Evolutionary conservation across 2,113 vertebrate genomes (phyloP), one percentile per base, ranked within the genome.

Genomic region (Globicephala melas): DNA sequence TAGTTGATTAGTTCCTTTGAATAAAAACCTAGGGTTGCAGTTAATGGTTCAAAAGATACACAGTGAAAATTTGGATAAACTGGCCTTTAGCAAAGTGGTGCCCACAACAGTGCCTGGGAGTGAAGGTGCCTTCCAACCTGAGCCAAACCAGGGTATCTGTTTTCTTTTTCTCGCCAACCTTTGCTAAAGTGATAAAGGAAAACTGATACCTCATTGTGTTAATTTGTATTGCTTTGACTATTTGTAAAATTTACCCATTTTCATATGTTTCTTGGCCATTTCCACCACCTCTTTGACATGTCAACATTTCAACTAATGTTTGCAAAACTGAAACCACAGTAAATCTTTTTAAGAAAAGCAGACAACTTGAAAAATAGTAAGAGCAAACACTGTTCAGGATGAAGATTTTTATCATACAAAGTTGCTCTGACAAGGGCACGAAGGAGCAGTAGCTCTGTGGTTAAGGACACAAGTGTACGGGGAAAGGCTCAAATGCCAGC

Each of bases 201-300:
- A 91, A 92, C 26, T 44, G 26, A 2, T 47, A n/a, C 58, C 68
- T 79, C 28, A n/a, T 21, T 60, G 33, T 44, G 41, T 60, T 79
- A 10, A 58, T 65, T 31, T 67, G 18, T 33, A 25, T 87, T 74
- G 67, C 38, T 91, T 87, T 70, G 74, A 58, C 28, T 81, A 2
- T 53, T 85, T 86, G 62, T 91, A 74, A 96, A 79, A 86, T 70
- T 31, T 20, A 50, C 33, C 53, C 50, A 73, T 36, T 86, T 84
- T 65, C 65, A 11, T 71, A 36, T 60, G 15, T 87, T 88, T 88
- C 23, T 76, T 18, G 41, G 47, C 18, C 53, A 68, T 41, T 93
- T 47, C 1, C 3, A 77, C 36, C 68, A 77, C 44, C 23, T 96
- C 65, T 88, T 55, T 67, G 33, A 93, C 36, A 70, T 41, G 60